Evolutionary conservation across 1,140 invertebrate species (phyloP), one percentile per base, ranked within the genome.

Genomic region (Musca domestica): DNA sequence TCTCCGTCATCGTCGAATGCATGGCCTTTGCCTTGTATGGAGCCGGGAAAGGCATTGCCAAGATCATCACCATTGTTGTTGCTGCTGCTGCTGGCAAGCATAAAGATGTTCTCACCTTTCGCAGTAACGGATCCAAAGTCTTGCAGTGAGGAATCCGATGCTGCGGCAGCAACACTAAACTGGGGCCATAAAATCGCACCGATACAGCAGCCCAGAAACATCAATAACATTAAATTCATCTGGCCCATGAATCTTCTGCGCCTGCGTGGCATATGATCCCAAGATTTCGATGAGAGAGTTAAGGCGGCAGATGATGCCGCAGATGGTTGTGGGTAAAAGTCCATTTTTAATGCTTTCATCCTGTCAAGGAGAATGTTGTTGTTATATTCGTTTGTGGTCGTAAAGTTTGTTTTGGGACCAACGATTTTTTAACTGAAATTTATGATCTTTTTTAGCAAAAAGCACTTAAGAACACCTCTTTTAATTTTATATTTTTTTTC

Each of bases 101-200:
- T 23, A 15, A 23, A 15, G 20, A 54, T 61, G 56, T 41, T 61
- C 27, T 34, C 27, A 61, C 27, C 56, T 61, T 58, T 61, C 10
- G 27, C 12, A 6, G 56, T 30, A 41, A 41, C 34, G 34, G 34
- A 41, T 41, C 34, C 34, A 41, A 41, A 41, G 34, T 41, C 34
- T 41, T 41, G 34, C 34, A 41, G 12, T 58, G 56, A 34, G n/a
- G 56, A 27, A 61, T 34, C 22, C 27, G 19, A 34, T 17, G 30
- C 27, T n/a, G n/a, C n/a, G 12, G 56, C 56, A 12, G 30, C n/a
- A 34, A 20, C 27, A 10, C 17, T n/a, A 30, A 58, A 41, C 34
- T 41, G 30, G 34, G 56, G 56, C n/a, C 27, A 34, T 34, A 34
- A 41, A 34, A 61, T 61, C 56, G 14, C 2, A 20, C n/a, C 20